phyloP scores from a whole-genome alignment of 1,140 invertebrate species.

The Drosophila bocqueti region DNA sequence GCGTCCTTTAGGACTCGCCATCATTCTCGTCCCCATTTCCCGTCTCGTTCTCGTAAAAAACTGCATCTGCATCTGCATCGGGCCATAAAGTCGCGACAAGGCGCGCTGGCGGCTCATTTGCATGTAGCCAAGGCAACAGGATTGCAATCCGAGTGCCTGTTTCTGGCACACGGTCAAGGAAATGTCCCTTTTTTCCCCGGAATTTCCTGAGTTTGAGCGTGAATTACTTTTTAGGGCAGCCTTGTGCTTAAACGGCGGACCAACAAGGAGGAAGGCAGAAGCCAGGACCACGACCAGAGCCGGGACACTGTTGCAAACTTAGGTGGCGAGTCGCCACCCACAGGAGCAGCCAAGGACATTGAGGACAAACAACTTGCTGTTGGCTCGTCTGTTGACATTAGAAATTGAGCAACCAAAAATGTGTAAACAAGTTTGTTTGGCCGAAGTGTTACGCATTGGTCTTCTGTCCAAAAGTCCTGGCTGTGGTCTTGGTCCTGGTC shows the following conservation, averaged over 20 bases:
- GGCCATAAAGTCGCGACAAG: conserved; percentile 57
- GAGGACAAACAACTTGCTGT: conserved; percentile 57
- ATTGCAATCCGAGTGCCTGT: conserved; percentile 17
- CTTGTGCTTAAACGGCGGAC: conserved; percentile 30
- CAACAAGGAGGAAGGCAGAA: conserved; percentile 19
- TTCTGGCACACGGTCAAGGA: conserved; percentile 57
- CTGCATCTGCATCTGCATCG: conserved; percentile 71
- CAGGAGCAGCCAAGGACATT: conserved; percentile 59
- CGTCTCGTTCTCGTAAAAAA: conserved; percentile 35
- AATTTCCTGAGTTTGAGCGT: conserved; percentile 3
- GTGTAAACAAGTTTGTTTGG: conserved; percentile 81
- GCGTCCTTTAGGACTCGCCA: neutral
- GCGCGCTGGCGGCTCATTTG: conserved; percentile 61
- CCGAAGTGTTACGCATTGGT: conserved; percentile 65
- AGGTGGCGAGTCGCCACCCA: conserved; percentile 22
- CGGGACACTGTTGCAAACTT: conserved; percentile 12
- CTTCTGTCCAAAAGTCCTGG: conserved; percentile 7
- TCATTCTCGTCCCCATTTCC: conserved; percentile 4
- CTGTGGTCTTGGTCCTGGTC: conserved; percentile 2
- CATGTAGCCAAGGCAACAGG: conserved; percentile 36
- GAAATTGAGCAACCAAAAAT: conserved; percentile 83
- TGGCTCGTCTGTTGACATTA: conserved; percentile 76
- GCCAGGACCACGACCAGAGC: conserved; percentile 9
- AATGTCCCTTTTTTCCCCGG: conserved; percentile 3
- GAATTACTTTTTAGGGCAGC: conserved; percentile 45